Base-by-base conservation (phyloP, 1,140 invertebrate genomes). In the Gryon sp. region DNA sequence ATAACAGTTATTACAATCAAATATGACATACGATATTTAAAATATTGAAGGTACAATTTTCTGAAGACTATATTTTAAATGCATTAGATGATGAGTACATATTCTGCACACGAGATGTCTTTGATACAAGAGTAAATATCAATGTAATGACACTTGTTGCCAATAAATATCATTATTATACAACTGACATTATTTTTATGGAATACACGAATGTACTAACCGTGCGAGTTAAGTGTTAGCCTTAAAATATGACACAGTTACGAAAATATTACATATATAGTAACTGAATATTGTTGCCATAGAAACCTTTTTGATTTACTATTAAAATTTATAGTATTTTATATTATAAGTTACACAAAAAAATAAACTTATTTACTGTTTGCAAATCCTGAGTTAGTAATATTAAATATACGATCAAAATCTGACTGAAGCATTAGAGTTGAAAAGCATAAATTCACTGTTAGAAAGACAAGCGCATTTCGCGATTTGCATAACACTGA, bases 1-100 rank as follows among this genome's bases (percentile, higher is more conserved):
- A n/a, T n/a, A n/a, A n/a, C n/a, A 43, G 53, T 59, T 59, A 40
- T 55, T 55, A 45, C 45, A 59, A 59, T 59, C 53, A 59, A 59
- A 38, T 40, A 28, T 59, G 53, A 45, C 40, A 43, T 45, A 32
- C 18, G 40, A 62, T 48, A 7, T 46, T 60, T 60, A 60, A 46
- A 60, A 38, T 60, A 8, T 24, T 26, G 9, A n/a, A 38, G 36
- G 24, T 26, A 41, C 22, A 4, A 32, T 65, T 65, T 41, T 53
- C 43, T 53, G 19, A 9, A 24, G 45, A 40, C 38, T n/a, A n/a
- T n/a, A 45, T 34, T 65, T 65, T 65, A 53, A 40, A 65, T 65
- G 34, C 40, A 8, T 43, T 16, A 26, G 5, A 53, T 53, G 38
- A 65, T 53, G 48, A 43, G 48, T 45, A 34, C 18, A 50, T 52